These are phyloP conservation scores for Oligia latruncula DNA, from an alignment of 2,888 invertebrate species.

Conservation along the genomic window DNA sequence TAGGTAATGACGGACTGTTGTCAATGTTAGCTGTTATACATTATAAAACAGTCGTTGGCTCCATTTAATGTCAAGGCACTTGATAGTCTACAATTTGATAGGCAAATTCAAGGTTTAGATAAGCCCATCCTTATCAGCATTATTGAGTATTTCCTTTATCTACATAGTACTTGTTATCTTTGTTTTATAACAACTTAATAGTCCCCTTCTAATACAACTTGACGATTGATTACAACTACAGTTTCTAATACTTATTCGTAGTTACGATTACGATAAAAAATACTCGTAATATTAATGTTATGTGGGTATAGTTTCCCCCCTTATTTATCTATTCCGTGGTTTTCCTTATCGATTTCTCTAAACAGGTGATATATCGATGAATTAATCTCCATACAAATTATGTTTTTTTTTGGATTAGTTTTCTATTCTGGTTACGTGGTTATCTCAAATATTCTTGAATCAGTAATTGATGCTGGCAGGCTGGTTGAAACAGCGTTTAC, in stretches of 20 bases:
- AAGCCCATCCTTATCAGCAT: constrained; percentile 30
- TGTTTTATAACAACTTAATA: constrained; percentile 23
- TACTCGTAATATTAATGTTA: constrained; percentile 22
- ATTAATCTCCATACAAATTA: constrained; percentile 60
- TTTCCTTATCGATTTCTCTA: constrained; percentile 58
- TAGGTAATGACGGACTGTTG: not conserved
- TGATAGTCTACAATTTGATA: constrained; percentile 29
- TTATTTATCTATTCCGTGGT: not conserved
- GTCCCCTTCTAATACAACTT: constrained; percentile 18
- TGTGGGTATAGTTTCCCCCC: constrained; percentile 26
- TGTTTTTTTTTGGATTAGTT: constrained; percentile 43
- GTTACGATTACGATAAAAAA: constrained; percentile 29
- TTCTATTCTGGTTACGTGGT: constrained; percentile 46
- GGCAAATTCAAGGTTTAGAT: constrained; percentile 43
- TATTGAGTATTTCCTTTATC: constrained; percentile 31
- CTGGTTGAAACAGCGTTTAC: not conserved
- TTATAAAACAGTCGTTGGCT: constrained; percentile 1
- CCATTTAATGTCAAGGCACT: constrained; percentile 25
- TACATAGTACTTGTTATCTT: constrained; percentile 24
- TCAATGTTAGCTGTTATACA: not conserved
- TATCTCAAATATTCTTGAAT: constrained; percentile 23
- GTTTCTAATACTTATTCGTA: constrained; percentile 38
- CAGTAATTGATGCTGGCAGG: not conserved
- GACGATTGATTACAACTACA: constrained; percentile 39
- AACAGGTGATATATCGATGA: constrained; percentile 47